Conservation (phyloP, 2,888 invertebrate genomes). For the Euclidia mi region DNA sequence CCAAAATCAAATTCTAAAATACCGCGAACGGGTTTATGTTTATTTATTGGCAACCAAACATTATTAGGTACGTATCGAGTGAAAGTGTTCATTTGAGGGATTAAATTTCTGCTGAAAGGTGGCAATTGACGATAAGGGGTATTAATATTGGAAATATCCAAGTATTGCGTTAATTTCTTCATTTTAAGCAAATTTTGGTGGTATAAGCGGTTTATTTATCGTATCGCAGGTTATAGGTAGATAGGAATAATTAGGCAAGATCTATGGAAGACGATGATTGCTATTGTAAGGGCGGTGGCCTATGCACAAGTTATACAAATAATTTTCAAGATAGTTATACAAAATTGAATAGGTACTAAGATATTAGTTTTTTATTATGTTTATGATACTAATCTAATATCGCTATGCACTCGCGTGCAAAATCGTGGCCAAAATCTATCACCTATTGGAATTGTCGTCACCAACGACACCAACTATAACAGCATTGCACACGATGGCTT, state of each 20-base stretch:
- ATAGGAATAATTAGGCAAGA: not conserved
- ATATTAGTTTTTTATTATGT: no score
- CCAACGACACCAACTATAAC: no score
- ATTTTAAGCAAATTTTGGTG: constrained; percentile 37
- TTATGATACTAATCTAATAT: no score
- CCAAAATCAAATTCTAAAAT: constrained; percentile 24
- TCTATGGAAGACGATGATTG: no score
- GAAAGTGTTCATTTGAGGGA: constrained; percentile 66
- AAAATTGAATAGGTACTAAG: no score
- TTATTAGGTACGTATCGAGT: constrained; percentile 41
- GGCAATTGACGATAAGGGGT: constrained; percentile 72
- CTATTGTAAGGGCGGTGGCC: no score
- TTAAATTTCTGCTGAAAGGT: constrained; percentile 68
- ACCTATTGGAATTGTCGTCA: no score
- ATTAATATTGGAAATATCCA: constrained; percentile 67
- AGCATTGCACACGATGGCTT: not conserved
- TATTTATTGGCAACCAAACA: constrained; percentile 55
- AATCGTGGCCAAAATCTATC: no score
- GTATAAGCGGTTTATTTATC: constrained; percentile 15
- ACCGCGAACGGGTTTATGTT: constrained; percentile 19
- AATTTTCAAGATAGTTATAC: no score
- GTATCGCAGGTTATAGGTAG: not conserved
- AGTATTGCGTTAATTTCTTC: constrained; percentile 64
- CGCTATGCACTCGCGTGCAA: no score
- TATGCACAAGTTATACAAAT: no score